phyloP scores from a whole-genome alignment of 2,888 invertebrate species.

The Ichneumon xanthorius region DNA sequence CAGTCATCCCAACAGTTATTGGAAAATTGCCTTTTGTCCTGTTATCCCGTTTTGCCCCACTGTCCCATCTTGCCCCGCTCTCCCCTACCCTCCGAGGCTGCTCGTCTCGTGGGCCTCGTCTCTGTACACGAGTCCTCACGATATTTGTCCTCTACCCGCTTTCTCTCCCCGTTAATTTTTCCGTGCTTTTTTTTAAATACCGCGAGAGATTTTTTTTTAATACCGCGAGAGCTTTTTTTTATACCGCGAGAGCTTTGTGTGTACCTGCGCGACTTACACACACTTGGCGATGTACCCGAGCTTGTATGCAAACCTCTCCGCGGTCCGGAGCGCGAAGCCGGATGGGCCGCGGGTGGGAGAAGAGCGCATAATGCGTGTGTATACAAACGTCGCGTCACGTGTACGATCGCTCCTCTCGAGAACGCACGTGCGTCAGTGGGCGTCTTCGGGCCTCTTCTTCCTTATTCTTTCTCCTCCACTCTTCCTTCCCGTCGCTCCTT shows the following conservation, averaged over 20 bases:
- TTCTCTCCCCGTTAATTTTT: conserved; percentile 42
- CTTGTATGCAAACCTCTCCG: conserved; percentile 50
- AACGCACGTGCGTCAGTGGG: conserved; percentile 71
- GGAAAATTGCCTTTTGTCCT: no score
- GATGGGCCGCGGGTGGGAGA: conserved; percentile 39
- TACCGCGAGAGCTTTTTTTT: background rate
- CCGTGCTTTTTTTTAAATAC: conserved; percentile 26
- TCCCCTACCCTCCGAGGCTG: conserved; percentile 24
- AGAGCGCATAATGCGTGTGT: conserved; percentile 54
- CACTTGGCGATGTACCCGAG: conserved; percentile 45
- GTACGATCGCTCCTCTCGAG: conserved; percentile 58
- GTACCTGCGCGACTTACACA: conserved; percentile 47
- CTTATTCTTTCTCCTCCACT: conserved; percentile 39
- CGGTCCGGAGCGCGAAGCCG: conserved; percentile 28
- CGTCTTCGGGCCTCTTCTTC: conserved; percentile 46
- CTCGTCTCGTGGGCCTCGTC: conserved; percentile 35
- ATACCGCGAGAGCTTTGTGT: conserved; percentile 15
- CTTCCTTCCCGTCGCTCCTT: conserved; percentile 42
- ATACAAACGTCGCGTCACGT: conserved; percentile 69
- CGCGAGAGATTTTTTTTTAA: conserved; percentile 10
- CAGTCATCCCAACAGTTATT: no score
- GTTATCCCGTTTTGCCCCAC: no score
- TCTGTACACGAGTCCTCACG: background rate
- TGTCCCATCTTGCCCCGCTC: no score
- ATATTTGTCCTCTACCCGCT: conserved; percentile 29